A percentile compares a stretch with the other conserved stretches of the same genome.
phyloP scores from a whole-genome alignment of 2,797 vertebrate species.

The Pagetopsis macropterus region DNA sequence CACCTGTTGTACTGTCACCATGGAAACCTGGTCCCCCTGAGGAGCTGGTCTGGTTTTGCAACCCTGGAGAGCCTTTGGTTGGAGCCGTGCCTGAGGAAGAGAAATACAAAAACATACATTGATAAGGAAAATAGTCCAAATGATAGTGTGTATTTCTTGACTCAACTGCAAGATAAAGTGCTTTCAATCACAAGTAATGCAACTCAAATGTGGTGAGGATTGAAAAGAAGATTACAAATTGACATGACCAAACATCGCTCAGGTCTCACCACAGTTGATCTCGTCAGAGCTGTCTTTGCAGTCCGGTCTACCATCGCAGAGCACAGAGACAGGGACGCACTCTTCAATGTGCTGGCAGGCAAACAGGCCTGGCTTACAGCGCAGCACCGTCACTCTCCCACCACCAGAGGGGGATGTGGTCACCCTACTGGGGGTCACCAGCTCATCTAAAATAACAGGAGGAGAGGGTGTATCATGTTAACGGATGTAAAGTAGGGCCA shows the following conservation, averaged over 20 bases:
- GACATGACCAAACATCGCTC: neutral
- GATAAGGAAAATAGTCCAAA: neutral
- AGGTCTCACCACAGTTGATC: slow-evolving; percentile 76
- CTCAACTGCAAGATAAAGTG: neutral
- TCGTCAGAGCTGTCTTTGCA: slow-evolving; percentile 88
- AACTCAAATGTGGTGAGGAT: neutral
- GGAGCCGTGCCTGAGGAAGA: slow-evolving; percentile 50
- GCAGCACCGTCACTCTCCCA: slow-evolving; percentile 55
- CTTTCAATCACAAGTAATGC: neutral
- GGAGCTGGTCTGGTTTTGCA: slow-evolving; percentile 72
- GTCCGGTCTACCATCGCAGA: slow-evolving; percentile 86
- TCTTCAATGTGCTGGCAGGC: slow-evolving; percentile 70
- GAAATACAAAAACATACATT: neutral
- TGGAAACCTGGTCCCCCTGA: slow-evolving; percentile 75
- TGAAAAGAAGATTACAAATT: neutral
- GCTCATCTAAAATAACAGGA: slow-evolving; percentile 70
- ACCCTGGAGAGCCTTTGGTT: slow-evolving; percentile 71
- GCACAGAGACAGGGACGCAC: slow-evolving; percentile 79
- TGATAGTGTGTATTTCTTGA: neutral
- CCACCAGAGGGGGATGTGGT: slow-evolving; percentile 59
- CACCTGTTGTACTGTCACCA: slow-evolving; percentile 56
- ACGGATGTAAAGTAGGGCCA: neutral
- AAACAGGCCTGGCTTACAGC: slow-evolving; percentile 76
- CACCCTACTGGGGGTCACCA: slow-evolving; percentile 71
- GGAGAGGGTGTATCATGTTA: neutral